A percentile compares a stretch with the other conserved stretches of the same genome.
Evolutionary conservation across 2,797 vertebrate genomes (phyloP).

Genomic region (Heteromormyrus szaboi): DNA sequence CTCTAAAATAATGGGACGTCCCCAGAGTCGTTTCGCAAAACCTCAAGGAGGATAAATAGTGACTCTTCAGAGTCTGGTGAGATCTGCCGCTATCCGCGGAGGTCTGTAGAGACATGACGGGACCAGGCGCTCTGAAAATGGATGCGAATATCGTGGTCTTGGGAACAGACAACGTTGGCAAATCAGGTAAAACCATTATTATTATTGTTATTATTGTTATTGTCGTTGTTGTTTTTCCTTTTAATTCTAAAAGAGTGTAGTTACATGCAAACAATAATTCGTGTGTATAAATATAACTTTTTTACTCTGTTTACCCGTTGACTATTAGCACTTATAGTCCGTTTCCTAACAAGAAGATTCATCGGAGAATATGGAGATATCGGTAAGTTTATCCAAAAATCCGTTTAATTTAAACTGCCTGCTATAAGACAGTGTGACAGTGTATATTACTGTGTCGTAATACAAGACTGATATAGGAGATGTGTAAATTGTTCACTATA

Average conservation of each 20-base stretch:
- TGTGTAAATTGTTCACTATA: neutral
- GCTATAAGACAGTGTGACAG: neutral
- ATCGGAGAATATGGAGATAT: slow-evolving; percentile 85
- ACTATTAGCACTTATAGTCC: slow-evolving; percentile 71
- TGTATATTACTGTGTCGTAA: neutral
- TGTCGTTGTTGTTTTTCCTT: neutral
- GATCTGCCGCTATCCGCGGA: neutral
- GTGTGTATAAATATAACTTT: neutral
- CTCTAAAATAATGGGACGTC: slow-evolving; percentile 9
- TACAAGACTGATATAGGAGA: neutral
- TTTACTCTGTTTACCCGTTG: neutral
- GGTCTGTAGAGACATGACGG: slow-evolving; percentile 24
- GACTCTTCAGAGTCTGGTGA: neutral
- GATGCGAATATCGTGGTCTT: slow-evolving; percentile 72
- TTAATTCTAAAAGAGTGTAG: neutral
- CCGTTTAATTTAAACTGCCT: neutral
- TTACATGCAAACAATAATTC: neutral
- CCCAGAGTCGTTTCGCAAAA: neutral
- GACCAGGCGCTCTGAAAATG: slow-evolving; percentile 42
- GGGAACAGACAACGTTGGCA: slow-evolving; percentile 74
- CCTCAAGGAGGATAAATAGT: neutral
- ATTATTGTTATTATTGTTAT: neutral
- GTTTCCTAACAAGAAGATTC: slow-evolving; percentile 78
- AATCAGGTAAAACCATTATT: slow-evolving; percentile 65
- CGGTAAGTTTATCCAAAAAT: slow-evolving; percentile 53